phyloP scores from a whole-genome alignment of 1,140 invertebrate species.

The Bombus difficillimus region DNA sequence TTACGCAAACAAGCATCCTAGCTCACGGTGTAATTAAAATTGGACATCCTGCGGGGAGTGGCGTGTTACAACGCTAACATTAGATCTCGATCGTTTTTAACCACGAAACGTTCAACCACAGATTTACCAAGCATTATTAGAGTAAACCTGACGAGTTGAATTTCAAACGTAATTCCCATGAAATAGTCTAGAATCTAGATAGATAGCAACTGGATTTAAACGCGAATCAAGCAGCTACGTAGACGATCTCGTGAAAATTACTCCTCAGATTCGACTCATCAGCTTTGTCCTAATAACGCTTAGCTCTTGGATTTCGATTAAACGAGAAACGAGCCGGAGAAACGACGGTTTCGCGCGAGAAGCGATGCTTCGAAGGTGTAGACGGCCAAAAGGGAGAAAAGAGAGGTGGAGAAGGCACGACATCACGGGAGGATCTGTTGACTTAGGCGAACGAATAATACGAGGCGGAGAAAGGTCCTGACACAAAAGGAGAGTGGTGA shows the following conservation, averaged over 20 bases:
- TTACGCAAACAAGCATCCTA: slow-evolving; percentile 44
- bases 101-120: neutral
- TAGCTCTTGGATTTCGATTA: neutral
- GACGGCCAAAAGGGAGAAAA: slow-evolving; percentile 42
- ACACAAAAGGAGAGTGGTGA: slow-evolving; percentile 57
- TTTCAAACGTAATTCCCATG: neutral
- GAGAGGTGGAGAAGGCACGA: slow-evolving; percentile 18
- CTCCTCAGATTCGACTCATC: too few relatives aligned
- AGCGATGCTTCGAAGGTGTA: slow-evolving; percentile 43
- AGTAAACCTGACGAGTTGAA: neutral
- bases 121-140: neutral
- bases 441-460: slow-evolving; percentile 67
- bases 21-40: slow-evolving; percentile 54
- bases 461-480: slow-evolving; percentile 57
- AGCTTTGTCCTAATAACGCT: neutral
- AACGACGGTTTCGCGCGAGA: neutral
- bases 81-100: slow-evolving; percentile 34
- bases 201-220: neutral
- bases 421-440: slow-evolving; percentile 61
- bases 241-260: neutral
- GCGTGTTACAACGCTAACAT: slow-evolving; percentile 35
- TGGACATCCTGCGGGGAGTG: slow-evolving; percentile 18
- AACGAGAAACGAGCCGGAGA: slow-evolving; percentile 1
- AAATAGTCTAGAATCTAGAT: neutral
- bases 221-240: neutral